Evolutionary conservation across 1,140 invertebrate genomes (phyloP).

Genomic region (Polyergus mexicanus): DNA sequence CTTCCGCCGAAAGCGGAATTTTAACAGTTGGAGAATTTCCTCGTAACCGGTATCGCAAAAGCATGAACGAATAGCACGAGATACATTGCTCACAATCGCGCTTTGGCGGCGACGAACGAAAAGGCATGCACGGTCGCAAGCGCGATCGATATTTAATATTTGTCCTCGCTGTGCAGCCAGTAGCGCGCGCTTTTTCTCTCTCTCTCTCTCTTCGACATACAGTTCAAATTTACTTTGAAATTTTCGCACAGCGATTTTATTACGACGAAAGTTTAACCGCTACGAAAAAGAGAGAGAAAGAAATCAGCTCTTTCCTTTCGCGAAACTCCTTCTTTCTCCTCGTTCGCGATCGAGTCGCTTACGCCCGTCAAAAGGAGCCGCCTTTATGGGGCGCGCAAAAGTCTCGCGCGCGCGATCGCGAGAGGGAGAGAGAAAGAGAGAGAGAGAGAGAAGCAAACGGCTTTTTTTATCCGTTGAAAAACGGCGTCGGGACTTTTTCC

Average conservation of each 20-base stretch:
- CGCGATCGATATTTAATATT: constrained; percentile 59
- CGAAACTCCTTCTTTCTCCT: background rate
- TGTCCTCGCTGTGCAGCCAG: constrained; percentile 41
- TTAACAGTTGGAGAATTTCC: background rate
- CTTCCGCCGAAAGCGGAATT: constrained; percentile 5
- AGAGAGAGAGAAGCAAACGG: background rate
- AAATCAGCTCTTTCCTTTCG: background rate
- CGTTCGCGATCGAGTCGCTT: constrained; percentile 13
- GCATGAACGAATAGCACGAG: constrained; percentile 2
- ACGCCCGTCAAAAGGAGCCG: constrained; percentile 40
- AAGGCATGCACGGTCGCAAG: constrained; percentile 17
- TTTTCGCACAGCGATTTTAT: constrained; percentile 57
- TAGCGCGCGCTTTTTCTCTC: constrained; percentile 21
- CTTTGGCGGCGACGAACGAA: constrained; percentile 33
- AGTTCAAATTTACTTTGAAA: constrained; percentile 57
- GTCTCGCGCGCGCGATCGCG: constrained; percentile 7
- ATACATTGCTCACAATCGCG: constrained; percentile 28
- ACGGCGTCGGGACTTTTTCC: constrained; percentile 37
- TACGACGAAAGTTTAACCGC: constrained; percentile 45
- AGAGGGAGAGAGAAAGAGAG: background rate
- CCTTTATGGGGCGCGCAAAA: constrained; percentile 41
- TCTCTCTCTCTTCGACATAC: constrained; percentile 20
- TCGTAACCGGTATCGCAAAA: constrained; percentile 7
- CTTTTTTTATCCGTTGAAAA: constrained; percentile 51
- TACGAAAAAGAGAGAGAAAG: background rate